Evolutionary conservation across 2,113 vertebrate species (phyloP).

Genomic region (Dromas ardeola): DNA sequence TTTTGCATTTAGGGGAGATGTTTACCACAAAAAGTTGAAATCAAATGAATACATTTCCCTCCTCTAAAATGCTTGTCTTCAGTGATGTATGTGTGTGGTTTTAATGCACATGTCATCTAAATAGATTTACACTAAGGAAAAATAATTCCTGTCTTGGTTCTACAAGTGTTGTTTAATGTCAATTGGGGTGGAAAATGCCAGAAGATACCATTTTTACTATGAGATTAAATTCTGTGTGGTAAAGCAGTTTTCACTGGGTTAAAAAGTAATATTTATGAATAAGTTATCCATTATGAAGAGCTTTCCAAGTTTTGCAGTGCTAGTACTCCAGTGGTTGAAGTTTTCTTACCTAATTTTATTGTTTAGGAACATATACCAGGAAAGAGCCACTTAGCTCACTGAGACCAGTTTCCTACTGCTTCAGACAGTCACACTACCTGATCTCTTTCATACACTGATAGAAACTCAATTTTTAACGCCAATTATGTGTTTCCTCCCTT

Average conservation of each 20-base stretch:
- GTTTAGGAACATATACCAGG: background rate
- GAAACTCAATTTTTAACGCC: background rate
- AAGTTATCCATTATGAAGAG: background rate
- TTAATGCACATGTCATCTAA: background rate
- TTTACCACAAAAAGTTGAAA: background rate
- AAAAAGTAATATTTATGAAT: background rate
- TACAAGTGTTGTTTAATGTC: background rate
- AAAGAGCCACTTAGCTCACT: background rate
- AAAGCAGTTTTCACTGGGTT: background rate
- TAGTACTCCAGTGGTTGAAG: background rate
- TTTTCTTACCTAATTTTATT: background rate
- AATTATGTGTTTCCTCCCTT: background rate
- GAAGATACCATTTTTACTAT: background rate
- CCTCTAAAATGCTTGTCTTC: background rate
- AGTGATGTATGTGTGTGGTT: background rate
- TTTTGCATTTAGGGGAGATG: background rate
- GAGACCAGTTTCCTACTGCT: background rate
- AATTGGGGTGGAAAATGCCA: background rate
- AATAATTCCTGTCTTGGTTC: background rate
- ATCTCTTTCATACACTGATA: background rate
- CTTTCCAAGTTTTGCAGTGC: background rate
- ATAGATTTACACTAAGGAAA: background rate
- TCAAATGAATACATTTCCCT: background rate
- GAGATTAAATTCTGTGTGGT: background rate
- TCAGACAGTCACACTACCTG: background rate